Conservation (phyloP, 1,140 invertebrate species). For the Bombus cullumanus region DNA sequence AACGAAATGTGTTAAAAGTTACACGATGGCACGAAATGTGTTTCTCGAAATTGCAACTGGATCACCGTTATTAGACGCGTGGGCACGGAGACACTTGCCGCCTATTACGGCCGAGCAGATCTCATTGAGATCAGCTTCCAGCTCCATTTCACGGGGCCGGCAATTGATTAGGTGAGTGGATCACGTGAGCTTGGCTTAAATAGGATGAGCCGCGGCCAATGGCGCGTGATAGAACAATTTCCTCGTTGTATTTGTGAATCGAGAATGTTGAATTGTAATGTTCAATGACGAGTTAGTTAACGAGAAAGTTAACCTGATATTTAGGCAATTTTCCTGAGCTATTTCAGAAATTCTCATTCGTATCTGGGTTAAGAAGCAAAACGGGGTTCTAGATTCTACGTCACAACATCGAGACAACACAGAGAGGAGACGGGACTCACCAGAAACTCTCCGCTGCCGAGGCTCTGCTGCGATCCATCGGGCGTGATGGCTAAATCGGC, state of each 20-base stretch:
- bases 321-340: too few species aligned
- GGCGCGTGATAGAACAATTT: conserved; percentile 26
- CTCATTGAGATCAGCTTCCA: conserved; percentile 43
- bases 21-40: not conserved
- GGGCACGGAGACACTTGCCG: not conserved
- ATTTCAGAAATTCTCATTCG: too few species aligned
- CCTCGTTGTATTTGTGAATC: too few species aligned
- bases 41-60: not conserved
- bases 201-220: conserved; percentile 27
- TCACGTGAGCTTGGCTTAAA: conserved; percentile 25
- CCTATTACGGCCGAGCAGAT: conserved; percentile 18
- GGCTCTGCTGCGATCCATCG: conserved; percentile 74
- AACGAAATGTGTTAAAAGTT: not conserved
- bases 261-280: not conserved
- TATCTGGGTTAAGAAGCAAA: too few species aligned
- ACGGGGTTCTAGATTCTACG: not conserved
- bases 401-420: conserved; percentile 51
- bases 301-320: too few species aligned
- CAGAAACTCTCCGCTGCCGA: conserved; percentile 74
- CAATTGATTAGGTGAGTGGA: conserved; percentile 39
- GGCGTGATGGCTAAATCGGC: conserved; percentile 73
- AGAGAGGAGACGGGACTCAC: conserved; percentile 63
- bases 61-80: not conserved
- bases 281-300: not conserved
- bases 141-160: not conserved